A percentile compares a stretch with the other conserved stretches of the same genome.
These are phyloP conservation scores for Smutsia gigantea DNA, from an alignment of 2,797 vertebrate genomes.

Conservation along the genomic window DNA sequence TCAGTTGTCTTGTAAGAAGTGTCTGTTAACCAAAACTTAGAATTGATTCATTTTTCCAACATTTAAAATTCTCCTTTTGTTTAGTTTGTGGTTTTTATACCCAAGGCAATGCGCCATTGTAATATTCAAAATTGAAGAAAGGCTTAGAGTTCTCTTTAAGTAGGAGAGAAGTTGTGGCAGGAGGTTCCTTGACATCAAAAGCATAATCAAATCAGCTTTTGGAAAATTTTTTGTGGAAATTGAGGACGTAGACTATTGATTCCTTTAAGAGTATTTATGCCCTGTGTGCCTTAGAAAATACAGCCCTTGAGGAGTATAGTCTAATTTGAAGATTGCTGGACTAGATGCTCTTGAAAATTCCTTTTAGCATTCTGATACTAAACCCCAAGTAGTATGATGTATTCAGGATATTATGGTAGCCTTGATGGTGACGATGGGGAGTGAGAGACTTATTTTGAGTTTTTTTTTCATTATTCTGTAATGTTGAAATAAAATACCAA, in stretches of 20 bases:
- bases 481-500: slow-evolving; percentile 60
- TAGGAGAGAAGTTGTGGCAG: background rate
- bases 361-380: background rate
- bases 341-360: background rate
- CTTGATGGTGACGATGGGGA: background rate
- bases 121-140: background rate
- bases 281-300: background rate
- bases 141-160: background rate
- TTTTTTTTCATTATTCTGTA: background rate
- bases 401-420: background rate
- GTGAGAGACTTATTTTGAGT: slow-evolving; percentile 48
- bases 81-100: background rate
- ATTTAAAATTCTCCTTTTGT: background rate
- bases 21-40: background rate
- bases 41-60: background rate
- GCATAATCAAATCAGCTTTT: background rate
- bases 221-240: background rate
- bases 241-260: background rate
- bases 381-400: background rate
- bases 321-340: background rate
- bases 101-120: background rate
- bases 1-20: background rate
- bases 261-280: background rate
- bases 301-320: background rate
- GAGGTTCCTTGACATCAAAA: background rate